Evolutionary conservation across 2,797 vertebrate genomes (phyloP), one percentile per base, ranked within the genome.

Genomic region (Sebastes oblongus): DNA sequence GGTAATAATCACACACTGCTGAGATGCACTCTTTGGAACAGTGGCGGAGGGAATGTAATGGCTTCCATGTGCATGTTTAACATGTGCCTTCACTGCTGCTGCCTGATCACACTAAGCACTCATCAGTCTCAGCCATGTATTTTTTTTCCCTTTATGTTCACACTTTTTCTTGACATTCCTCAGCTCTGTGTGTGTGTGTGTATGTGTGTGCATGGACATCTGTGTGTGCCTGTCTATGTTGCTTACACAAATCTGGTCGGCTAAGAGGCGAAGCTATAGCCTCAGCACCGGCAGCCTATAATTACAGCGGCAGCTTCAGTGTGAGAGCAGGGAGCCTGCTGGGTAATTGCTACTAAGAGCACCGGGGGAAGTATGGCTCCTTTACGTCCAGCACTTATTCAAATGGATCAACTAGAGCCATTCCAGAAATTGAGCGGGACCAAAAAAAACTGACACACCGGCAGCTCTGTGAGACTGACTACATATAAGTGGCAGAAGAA

Each of bases 341-440:
- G 91, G 86, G 88, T 94, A 93, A 94, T 94, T 94, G 92, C 83
- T 72, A 78, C 81, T 85, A 87, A 91, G 86, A 89, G 89, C 83
- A 85, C 29, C 55, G 80, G 83, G 91, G 86, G 91, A 94, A 91
- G 87, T 83, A 73, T 70, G 86, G 81, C 89, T 92, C 87, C 86
- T 88, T 85, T 86, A 82, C 83, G 70, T 92, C 82, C 80, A 83
- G 89, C 81, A 85, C 87, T 89, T 86, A 84, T 89, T 93, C 73
- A 86, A 86, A 91, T 85, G 86, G 81, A 85, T 77, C 65, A 83
- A 82, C 62, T 73, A 39, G 50, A 89, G 72, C 82, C 68, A 68
- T 75, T 89, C 39, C 75, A 84, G 67, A 81, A 66, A 76, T 27
- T 67, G 64, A 87, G 55, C 6, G 12, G 36, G 14, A 50, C 13